Percentiles rank a stretch among this genome's conserved stretches.
phyloP scores from a whole-genome alignment of 2,797 vertebrate genomes.

The Phalanger gymnotis region DNA sequence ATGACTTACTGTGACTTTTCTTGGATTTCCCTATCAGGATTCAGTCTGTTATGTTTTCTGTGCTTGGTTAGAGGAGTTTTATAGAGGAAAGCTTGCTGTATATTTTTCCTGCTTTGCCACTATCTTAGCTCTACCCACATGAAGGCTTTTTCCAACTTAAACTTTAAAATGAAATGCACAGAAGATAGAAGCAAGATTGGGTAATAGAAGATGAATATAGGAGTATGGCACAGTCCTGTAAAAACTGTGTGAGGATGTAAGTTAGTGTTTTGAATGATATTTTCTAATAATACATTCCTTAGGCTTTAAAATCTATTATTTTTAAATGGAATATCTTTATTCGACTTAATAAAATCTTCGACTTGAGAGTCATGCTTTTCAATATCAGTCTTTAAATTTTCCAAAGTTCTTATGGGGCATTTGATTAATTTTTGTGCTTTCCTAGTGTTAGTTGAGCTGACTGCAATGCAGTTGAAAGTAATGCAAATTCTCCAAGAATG shows the following conservation, averaged over 20 bases:
- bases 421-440: background rate
- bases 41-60: background rate
- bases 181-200: background rate
- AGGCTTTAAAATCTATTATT: background rate
- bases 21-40: background rate
- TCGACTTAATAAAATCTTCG: background rate
- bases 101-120: background rate
- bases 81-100: background rate
- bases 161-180: background rate
- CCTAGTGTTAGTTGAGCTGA: background rate
- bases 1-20: background rate
- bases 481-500: background rate
- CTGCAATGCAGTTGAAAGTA: background rate
- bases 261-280: background rate
- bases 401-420: background rate
- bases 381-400: background rate
- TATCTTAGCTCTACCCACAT: background rate
- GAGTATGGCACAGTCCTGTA: background rate
- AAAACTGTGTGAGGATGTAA: background rate
- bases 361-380: background rate
- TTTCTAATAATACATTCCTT: background rate
- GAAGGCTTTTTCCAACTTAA: background rate
- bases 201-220: background rate
- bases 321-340: background rate
- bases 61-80: background rate